Evolutionary conservation across 2,797 vertebrate species (phyloP).

Genomic region (Tamandua tetradactyla): DNA sequence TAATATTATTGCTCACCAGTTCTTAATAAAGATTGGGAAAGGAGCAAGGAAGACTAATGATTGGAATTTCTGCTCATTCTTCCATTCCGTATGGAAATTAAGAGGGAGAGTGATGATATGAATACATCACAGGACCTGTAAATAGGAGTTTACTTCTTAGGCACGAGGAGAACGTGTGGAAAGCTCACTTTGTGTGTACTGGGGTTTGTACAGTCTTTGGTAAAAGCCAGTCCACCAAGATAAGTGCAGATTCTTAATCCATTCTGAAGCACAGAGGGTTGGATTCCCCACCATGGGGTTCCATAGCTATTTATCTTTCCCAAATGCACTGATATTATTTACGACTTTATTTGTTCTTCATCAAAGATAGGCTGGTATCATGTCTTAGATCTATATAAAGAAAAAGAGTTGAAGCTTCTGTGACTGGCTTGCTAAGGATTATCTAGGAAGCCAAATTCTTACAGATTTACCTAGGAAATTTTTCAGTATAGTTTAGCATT

Average conservation of each 20-base stretch:
- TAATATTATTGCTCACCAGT: background rate
- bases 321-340: background rate
- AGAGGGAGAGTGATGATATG: no score
- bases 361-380: background rate
- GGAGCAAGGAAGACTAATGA: background rate
- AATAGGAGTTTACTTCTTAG: background rate
- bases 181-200: background rate
- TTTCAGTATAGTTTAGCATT: conserved; percentile 10
- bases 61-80: background rate
- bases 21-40: background rate
- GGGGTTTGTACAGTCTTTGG: background rate
- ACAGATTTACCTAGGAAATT: background rate
- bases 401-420: background rate
- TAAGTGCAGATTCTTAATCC: background rate
- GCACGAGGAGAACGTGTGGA: background rate
- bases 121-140: background rate
- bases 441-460: conserved; percentile 50
- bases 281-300: background rate
- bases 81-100: background rate
- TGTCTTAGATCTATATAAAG: background rate
- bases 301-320: background rate
- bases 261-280: background rate
- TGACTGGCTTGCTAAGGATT: conserved; percentile 14
- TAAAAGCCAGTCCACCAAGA: background rate
- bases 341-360: background rate